Evolutionary conservation across 2,113 vertebrate species (phyloP).

Genomic region (Pelodiscus sinensis): DNA sequence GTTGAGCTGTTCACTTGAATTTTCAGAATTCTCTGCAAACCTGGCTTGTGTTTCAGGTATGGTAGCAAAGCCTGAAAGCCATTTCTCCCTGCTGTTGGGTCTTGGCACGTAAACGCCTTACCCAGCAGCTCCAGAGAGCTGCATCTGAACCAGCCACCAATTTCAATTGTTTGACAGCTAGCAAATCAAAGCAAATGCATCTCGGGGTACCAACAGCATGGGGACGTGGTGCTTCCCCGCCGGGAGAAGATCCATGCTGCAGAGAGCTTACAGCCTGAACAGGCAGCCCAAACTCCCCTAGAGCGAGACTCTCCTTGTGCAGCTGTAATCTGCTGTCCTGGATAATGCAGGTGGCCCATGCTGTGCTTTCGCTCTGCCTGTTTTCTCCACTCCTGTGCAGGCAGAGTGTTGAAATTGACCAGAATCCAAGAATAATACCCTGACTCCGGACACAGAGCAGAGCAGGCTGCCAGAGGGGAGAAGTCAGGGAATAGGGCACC

Average conservation of each 20-base stretch:
- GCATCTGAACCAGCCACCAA: not conserved
- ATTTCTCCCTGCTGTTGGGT: not conserved
- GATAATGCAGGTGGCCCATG: not conserved
- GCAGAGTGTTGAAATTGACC: not conserved
- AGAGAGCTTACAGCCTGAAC: not conserved
- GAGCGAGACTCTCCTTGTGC: not conserved
- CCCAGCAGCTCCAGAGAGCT: not conserved
- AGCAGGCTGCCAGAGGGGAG: not conserved
- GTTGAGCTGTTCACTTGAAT: not conserved
- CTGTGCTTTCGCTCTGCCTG: too few species aligned
- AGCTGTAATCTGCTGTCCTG: not conserved
- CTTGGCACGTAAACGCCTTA: not conserved
- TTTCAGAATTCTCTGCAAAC: not conserved
- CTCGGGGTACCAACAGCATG: not conserved
- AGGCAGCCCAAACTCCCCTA: not conserved
- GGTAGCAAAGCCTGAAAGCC: not conserved
- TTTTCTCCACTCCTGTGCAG: not conserved
- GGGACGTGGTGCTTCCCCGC: not conserved
- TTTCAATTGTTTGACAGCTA: not conserved
- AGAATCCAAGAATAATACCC: not conserved
- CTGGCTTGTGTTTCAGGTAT: not conserved
- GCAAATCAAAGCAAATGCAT: not conserved
- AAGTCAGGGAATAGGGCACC: not conserved
- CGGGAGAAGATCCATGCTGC: not conserved
- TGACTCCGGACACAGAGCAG: not conserved